These are phyloP conservation scores for Pelvicachromis taeniatus DNA, from an alignment of 2,113 vertebrate species.

Conservation along the genomic window DNA sequence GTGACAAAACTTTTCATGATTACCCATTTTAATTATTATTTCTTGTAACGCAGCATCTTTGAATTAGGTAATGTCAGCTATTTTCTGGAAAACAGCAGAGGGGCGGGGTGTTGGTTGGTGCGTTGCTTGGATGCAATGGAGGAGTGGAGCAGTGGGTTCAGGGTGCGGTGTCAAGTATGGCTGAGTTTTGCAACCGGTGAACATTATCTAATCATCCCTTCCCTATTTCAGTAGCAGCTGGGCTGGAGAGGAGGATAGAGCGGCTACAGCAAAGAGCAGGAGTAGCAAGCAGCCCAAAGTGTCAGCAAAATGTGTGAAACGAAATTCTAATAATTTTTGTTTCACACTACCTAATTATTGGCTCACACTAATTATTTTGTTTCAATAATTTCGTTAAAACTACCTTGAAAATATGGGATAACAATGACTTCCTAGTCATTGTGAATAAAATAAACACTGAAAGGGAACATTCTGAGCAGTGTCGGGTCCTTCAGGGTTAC, in stretches of 20 bases:
- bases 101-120: background rate
- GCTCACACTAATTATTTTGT: no score
- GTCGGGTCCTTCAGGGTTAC: rapidly evolving
- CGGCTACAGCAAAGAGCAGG: background rate
- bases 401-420: no score
- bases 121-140: background rate
- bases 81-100: background rate
- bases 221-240: background rate
- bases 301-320: background rate
- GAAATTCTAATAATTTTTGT: background rate
- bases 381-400: no score
- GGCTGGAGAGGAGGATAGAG: background rate
- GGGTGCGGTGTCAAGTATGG: background rate
- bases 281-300: background rate
- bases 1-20: background rate
- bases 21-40: rapidly evolving
- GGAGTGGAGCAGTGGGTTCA: background rate
- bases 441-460: background rate
- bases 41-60: background rate
- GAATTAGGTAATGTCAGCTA: background rate
- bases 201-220: background rate
- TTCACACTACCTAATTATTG: no score
- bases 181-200: background rate
- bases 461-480: background rate
- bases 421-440: no score